A percentile compares a stretch with the other conserved stretches of the same genome.
phyloP scores from a whole-genome alignment of 2,113 vertebrate species.

The Pithys albifrons region DNA sequence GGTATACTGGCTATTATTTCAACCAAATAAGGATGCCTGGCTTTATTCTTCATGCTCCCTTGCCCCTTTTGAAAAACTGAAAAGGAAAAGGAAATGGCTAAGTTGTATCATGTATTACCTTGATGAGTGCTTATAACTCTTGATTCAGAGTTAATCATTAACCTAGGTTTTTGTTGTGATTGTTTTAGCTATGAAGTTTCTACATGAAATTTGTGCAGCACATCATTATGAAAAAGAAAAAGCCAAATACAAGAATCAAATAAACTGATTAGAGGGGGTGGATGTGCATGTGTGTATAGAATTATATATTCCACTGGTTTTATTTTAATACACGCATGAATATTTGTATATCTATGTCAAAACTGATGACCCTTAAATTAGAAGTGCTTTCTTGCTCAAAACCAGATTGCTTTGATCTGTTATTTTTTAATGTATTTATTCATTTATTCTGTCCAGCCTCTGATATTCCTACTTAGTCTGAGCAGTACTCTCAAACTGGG shows the following conservation, averaged over 20 bases:
- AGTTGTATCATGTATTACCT: conserved; percentile 69
- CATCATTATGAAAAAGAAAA: background rate
- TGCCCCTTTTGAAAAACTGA: conserved; percentile 72
- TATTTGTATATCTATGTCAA: conserved; percentile 29
- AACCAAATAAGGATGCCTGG: conserved; percentile 71
- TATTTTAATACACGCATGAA: conserved; percentile 27
- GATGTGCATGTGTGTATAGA: background rate
- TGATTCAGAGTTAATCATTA: conserved; percentile 63
- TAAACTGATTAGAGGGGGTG: background rate
- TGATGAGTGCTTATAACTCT: conserved; percentile 67
- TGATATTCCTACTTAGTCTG: background rate
- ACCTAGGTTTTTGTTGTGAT: conserved; percentile 35
- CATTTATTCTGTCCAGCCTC: conserved; percentile 57
- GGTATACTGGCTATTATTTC: conserved; percentile 71
- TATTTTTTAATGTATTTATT: conserved; percentile 60
- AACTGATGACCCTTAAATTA: conserved; percentile 49
- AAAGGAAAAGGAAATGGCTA: conserved; percentile 70
- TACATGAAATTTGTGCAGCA: background rate
- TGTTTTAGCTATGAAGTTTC: conserved; percentile 44
- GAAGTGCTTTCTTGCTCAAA: conserved; percentile 29
- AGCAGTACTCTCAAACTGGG: conserved; percentile 1
- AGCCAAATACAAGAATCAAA: conserved; percentile 34
- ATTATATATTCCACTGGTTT: background rate
- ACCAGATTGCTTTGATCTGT: conserved; percentile 42
- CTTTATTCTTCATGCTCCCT: conserved; percentile 71